Base-by-base conservation (phyloP, 1,140 invertebrate species). In the Tribolium castaneum region DNA sequence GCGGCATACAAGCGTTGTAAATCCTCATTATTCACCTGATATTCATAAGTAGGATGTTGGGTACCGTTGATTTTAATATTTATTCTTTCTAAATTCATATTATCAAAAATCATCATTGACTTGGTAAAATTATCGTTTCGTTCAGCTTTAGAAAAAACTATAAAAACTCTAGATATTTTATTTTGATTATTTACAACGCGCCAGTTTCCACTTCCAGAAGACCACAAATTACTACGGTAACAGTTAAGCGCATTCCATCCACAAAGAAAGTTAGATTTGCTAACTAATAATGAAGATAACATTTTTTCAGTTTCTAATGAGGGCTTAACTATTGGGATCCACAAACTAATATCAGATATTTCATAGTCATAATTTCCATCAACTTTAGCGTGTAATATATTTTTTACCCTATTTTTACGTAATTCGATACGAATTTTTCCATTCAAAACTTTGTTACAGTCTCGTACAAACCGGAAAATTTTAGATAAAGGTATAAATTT, bases 101-200 rank as follows among this genome's bases (percentile, higher is more conserved):
- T 70, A 35, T 70, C 66, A 45, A 70, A 70, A 45, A 70, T 30
- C 34, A 70, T 70, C 66, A 70, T 35, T 70, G 66, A 7, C 70
- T 73, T 73, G 70, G 49, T 73, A 73, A 73, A 74, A 74, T 74
- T 74, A 70, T 70, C 50, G 22, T 74, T 74, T 52, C 72, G 50
- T 52, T 56, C 72, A 35, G 72, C 51, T 52, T 14, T 74, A 25
- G n/a, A 74, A 74, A 52, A 56, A 22, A 74, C 50, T 52, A 54
- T 35, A 74, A 13, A 54, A 74, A 74, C 72, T 30, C 72, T 74
- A 52, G 72, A 54, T 25, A 74, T 54, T n/a, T n/a, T n/a, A n/a
- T n/a, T n/a, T n/a, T n/a, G n/a, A n/a, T n/a, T n/a, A n/a, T n/a
- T n/a, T n/a, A n/a, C n/a, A n/a, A n/a, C n/a, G n/a, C n/a, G n/a